Evolutionary conservation across 2,888 invertebrate species (phyloP).

Genomic region (Steromphala cineraria): DNA sequence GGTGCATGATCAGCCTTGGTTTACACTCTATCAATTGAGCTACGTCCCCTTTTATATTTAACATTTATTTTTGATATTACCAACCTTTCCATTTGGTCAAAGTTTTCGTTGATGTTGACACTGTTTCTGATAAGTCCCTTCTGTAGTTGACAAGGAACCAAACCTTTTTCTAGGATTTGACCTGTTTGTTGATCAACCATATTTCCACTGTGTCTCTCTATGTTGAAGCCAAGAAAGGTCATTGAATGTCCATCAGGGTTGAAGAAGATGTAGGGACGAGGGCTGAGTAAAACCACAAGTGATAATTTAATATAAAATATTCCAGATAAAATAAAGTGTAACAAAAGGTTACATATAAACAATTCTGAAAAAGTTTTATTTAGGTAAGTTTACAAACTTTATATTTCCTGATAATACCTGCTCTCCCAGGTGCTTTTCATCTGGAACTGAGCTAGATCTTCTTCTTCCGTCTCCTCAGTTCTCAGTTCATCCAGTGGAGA

Average conservation of each 20-base stretch:
- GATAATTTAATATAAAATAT: neutral
- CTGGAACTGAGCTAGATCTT: constrained; percentile 48
- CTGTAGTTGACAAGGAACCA: constrained; percentile 55
- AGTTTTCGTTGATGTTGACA: constrained; percentile 50
- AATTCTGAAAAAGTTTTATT: no score
- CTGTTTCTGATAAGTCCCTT: constrained; percentile 57
- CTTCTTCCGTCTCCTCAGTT: constrained; percentile 28
- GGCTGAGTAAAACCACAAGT: constrained; percentile 44
- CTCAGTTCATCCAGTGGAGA: constrained; percentile 36
- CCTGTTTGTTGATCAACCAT: constrained; percentile 62
- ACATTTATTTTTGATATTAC: neutral
- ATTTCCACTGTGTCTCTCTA: constrained; percentile 55
- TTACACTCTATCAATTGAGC: no score
- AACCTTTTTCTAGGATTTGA: constrained; percentile 49
- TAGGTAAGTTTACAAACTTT: no score
- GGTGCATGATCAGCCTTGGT: no score
- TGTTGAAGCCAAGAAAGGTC: constrained; percentile 71
- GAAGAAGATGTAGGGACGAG: constrained; percentile 73
- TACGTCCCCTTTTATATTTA: no score
- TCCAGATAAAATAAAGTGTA: neutral
- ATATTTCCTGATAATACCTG: no score
- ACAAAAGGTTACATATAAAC: no score
- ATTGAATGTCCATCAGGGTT: constrained; percentile 65
- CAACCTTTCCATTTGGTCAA: constrained; percentile 17
- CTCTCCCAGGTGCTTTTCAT: constrained; percentile 63